phyloP scores from a whole-genome alignment of 2,113 vertebrate genomes.

The Nettapus auritus region DNA sequence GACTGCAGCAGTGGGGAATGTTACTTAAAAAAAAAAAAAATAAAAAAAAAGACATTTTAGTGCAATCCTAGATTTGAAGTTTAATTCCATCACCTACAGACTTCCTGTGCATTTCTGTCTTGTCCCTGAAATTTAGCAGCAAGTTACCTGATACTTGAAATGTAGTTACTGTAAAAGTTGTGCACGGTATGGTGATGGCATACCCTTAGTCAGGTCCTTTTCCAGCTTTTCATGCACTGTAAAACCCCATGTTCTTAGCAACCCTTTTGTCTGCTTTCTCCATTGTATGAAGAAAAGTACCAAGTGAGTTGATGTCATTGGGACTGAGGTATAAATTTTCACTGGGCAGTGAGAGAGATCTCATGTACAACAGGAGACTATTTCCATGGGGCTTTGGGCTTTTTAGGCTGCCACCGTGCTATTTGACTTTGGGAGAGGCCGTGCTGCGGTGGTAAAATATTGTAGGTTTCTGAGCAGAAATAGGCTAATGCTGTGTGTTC shows the following conservation, averaged over 20 bases:
- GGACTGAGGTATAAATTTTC: background rate
- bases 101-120: background rate
- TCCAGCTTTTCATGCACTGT: background rate
- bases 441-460: background rate
- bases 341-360: background rate
- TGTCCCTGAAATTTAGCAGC: background rate
- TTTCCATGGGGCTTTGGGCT: fast-evolving
- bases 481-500: background rate
- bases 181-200: background rate
- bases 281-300: background rate
- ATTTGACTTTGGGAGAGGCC: background rate
- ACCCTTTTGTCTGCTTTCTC: background rate
- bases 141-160: background rate
- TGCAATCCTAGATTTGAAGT: background rate
- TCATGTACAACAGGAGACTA: background rate
- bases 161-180: background rate
- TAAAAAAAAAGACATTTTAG: background rate
- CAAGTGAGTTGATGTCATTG: background rate
- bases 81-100: background rate
- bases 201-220: background rate
- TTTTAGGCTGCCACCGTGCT: background rate
- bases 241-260: background rate
- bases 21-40: background rate
- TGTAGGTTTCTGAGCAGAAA: background rate
- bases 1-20: background rate